A percentile compares a stretch with the other conserved stretches of the same genome.
phyloP scores from a whole-genome alignment of 2,113 vertebrate species.

The Pseudopipra pipra region DNA sequence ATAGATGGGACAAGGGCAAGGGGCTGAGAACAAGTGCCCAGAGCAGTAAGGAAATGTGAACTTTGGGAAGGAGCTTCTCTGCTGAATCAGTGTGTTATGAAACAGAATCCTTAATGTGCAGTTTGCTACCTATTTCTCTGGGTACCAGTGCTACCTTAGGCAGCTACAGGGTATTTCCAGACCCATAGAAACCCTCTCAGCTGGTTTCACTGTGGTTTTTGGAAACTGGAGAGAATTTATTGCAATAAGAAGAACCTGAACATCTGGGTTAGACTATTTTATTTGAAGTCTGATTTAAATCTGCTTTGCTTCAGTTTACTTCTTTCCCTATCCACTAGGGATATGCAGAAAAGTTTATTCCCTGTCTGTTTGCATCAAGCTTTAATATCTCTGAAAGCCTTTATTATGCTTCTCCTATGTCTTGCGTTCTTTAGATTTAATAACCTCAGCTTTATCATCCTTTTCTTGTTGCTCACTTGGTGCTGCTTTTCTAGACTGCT shows the following conservation, averaged over 20 bases:
- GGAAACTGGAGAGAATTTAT: neutral
- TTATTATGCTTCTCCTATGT: neutral
- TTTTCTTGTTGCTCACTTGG: neutral
- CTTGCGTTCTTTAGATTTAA: slow-evolving; percentile 7
- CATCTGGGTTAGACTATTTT: neutral
- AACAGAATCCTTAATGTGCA: neutral
- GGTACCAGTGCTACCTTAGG: neutral
- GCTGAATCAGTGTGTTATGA: neutral
- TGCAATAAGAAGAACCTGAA: neutral
- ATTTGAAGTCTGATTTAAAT: slow-evolving; percentile 11
- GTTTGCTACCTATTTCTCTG: neutral
- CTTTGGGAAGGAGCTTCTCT: neutral
- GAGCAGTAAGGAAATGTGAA: neutral
- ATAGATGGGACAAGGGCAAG: neutral
- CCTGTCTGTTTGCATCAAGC: slow-evolving; percentile 11
- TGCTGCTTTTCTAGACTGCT: neutral
- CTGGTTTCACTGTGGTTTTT: neutral
- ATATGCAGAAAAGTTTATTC: slow-evolving; percentile 9
- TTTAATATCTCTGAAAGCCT: slow-evolving; percentile 27
- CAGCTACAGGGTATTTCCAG: neutral
- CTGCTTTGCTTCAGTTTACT: slow-evolving; percentile 3
- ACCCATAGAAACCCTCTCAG: neutral
- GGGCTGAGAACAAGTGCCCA: neutral
- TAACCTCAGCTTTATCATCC: neutral
- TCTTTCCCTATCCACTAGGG: neutral